Evolutionary conservation across 2,888 invertebrate species (phyloP).

Genomic region (Saturnia japonica): DNA sequence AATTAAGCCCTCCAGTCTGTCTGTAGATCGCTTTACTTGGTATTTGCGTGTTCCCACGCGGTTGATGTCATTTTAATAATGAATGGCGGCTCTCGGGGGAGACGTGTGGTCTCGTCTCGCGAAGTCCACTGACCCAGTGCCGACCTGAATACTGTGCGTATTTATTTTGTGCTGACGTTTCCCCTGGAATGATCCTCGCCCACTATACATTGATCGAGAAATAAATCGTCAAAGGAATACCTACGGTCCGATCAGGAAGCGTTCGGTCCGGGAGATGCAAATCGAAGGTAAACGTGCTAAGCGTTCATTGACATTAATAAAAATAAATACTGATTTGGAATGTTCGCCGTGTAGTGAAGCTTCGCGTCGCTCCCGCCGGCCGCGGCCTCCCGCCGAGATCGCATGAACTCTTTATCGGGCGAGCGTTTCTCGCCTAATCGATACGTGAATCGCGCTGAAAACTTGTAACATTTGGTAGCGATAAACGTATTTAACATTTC

Average conservation of each 20-base stretch:
- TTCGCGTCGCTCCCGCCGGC: conserved; percentile 69
- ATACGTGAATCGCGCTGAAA: conserved; percentile 9
- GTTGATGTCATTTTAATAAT: conserved; percentile 79
- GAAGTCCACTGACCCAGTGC: conserved; percentile 71
- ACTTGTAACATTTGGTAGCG: conserved; percentile 31
- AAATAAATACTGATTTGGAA: conserved; percentile 74
- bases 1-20: conserved; percentile 46
- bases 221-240: conserved; percentile 46
- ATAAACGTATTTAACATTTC: conserved; percentile 39
- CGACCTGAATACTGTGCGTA: conserved; percentile 51
- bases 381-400: conserved; percentile 75
- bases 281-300: conserved; percentile 69
- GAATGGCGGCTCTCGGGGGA: conserved; percentile 53
- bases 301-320: conserved; percentile 76
- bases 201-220: background rate
- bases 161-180: conserved; percentile 46
- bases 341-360: conserved; percentile 51
- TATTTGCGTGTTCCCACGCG: conserved; percentile 77
- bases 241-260: conserved; percentile 49
- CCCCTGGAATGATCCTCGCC: conserved; percentile 48
- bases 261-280: conserved; percentile 46
- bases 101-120: conserved; percentile 42
- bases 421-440: conserved; percentile 34
- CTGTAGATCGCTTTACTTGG: conserved; percentile 63
- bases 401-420: conserved; percentile 74